Evolutionary conservation across 2,888 invertebrate species (phyloP).

Genomic region (Drosophila nigritarsus): DNA sequence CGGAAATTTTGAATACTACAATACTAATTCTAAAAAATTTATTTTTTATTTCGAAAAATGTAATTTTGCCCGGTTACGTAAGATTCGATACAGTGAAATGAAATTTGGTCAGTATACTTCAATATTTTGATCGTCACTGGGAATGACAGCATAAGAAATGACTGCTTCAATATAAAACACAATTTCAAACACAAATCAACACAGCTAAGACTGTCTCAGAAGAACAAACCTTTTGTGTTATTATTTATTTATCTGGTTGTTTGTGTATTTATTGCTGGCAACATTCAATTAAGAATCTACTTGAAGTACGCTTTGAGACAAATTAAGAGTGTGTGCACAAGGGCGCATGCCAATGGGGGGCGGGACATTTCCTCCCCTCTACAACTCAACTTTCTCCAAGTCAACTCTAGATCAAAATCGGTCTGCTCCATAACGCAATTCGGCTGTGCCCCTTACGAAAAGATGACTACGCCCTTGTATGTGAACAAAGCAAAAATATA

Average conservation of each 20-base stretch:
- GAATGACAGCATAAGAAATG: constrained; percentile 47
- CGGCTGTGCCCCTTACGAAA: background rate
- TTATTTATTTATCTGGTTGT: constrained; percentile 46
- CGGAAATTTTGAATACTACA: constrained; percentile 6
- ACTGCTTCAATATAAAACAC: constrained; percentile 1
- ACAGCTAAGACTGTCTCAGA: background rate
- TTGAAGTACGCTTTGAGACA: constrained; percentile 25
- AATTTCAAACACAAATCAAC: background rate
- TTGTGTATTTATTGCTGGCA: constrained; percentile 43
- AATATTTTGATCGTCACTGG: background rate
- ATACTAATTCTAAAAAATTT: background rate
- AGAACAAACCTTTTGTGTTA: background rate
- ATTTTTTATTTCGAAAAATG: background rate
- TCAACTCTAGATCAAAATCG: background rate
- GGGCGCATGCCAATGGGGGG: background rate
- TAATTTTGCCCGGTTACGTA: constrained; percentile 38
- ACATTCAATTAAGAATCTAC: constrained; percentile 70
- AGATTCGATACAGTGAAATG: constrained; percentile 34
- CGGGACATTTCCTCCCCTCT: background rate
- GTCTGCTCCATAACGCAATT: background rate
- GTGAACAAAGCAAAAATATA: constrained; percentile 23
- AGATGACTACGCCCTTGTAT: background rate
- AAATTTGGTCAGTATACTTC: background rate
- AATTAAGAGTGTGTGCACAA: constrained; percentile 34
- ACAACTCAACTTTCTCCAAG: background rate